Evolutionary conservation across 2,113 vertebrate species (phyloP).

Genomic region (Apaloderma vittatum): DNA sequence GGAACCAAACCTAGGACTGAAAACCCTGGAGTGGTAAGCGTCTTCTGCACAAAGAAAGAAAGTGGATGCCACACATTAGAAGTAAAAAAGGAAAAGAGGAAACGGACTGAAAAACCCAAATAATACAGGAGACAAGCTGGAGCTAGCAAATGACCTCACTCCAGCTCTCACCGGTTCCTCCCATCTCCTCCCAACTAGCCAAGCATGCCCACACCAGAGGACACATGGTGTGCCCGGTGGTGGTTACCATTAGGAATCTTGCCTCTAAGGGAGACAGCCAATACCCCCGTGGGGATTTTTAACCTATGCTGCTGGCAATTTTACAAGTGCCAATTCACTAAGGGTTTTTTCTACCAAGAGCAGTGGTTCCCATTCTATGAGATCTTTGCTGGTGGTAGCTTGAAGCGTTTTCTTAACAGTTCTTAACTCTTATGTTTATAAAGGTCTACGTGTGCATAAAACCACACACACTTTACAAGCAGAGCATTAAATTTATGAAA

Average conservation of each 20-base stretch:
- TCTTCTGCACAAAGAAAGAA: neutral
- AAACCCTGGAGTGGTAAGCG: neutral
- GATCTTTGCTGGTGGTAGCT: neutral
- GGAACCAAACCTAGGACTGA: neutral
- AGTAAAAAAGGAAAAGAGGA: slow-evolving; percentile 15
- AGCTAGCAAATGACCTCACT: neutral
- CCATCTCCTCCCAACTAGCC: neutral
- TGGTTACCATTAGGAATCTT: neutral
- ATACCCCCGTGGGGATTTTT: neutral
- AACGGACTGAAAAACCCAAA: neutral
- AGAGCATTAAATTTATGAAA: neutral
- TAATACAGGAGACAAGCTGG: neutral
- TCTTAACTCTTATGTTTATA: neutral
- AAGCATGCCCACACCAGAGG: neutral
- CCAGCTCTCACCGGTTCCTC: neutral
- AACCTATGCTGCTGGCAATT: neutral
- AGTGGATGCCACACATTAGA: neutral
- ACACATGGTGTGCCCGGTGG: fast-evolving
- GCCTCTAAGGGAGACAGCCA: neutral
- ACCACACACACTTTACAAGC: neutral
- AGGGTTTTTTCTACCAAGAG: neutral
- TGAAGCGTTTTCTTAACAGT: neutral
- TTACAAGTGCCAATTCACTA: neutral
- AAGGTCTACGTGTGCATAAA: neutral
- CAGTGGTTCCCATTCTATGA: neutral